Percentiles rank a stretch among this genome's conserved stretches.
These are phyloP conservation scores for Dicentrarchus labrax DNA, from an alignment of 2,113 vertebrate genomes.

Conservation along the genomic window DNA sequence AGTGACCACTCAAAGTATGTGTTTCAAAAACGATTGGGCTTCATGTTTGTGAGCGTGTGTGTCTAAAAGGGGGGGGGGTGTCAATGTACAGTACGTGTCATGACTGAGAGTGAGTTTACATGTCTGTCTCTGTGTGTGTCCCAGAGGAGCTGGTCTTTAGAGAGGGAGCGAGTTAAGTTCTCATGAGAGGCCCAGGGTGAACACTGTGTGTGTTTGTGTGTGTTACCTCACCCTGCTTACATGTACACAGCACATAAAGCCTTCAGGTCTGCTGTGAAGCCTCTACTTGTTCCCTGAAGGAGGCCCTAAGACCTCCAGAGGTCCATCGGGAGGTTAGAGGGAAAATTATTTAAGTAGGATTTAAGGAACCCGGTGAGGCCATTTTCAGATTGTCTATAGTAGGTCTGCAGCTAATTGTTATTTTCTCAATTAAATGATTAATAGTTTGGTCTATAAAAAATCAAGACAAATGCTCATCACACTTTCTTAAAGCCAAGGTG, in stretches of 20 bases:
- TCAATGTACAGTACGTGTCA: constrained; percentile 29
- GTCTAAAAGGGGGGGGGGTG: neutral
- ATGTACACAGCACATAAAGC: constrained; percentile 53
- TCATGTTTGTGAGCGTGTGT: neutral
- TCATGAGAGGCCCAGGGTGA: constrained; percentile 38
- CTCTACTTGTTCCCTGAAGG: constrained; percentile 29
- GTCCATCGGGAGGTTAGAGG: neutral
- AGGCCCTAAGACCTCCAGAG: constrained; percentile 28
- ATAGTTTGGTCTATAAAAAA: neutral
- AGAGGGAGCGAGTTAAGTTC: constrained; percentile 18
- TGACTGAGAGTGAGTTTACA: constrained; percentile 14
- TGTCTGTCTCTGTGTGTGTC: constrained; percentile 34
- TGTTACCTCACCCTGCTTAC: constrained; percentile 56
- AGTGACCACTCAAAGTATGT: constrained; percentile 13
- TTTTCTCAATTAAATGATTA: no score
- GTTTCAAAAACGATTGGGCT: constrained; percentile 1
- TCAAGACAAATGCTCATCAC: neutral
- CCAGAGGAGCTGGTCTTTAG: constrained; percentile 27
- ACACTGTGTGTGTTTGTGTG: constrained; percentile 27
- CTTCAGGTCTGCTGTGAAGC: constrained; percentile 33
- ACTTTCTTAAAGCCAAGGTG: no score
- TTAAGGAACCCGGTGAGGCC: neutral
- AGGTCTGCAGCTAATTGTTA: neutral
- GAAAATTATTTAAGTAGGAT: neutral
- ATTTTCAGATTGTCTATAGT: neutral